Evolutionary conservation across 1,140 invertebrate genomes (phyloP).

Genomic region (Drosophila pandora): DNA sequence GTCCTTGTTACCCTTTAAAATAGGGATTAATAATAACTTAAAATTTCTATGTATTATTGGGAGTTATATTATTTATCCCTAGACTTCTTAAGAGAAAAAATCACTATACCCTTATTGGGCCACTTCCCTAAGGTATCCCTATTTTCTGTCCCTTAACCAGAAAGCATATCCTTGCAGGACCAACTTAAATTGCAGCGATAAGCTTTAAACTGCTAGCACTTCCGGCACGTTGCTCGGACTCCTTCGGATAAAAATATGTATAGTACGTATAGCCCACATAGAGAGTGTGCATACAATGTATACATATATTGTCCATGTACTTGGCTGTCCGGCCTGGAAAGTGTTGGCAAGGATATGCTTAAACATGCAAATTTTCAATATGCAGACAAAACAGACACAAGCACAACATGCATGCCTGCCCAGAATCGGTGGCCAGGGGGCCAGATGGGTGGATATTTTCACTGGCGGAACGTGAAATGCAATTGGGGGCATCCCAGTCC

Average conservation of each 20-base stretch:
- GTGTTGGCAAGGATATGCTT: conserved; percentile 82
- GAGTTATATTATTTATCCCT: too few relatives aligned
- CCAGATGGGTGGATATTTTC: conserved; percentile 45
- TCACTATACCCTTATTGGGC: rapidly evolving
- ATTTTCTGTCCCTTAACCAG: conserved; percentile 11
- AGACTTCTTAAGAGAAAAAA: neutral
- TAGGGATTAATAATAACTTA: too few relatives aligned
- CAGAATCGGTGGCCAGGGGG: conserved; percentile 30
- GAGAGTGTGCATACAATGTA: conserved; percentile 28
- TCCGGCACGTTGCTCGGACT: conserved; percentile 53
- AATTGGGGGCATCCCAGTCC: conserved; percentile 57
- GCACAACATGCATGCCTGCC: conserved; percentile 71
- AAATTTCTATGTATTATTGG: neutral
- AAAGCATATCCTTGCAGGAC: conserved; percentile 48
- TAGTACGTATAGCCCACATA: conserved; percentile 7
- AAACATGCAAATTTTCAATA: conserved; percentile 83
- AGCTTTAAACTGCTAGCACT: conserved; percentile 78
- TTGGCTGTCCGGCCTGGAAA: conserved; percentile 62
- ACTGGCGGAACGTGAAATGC: conserved; percentile 71
- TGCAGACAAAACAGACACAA: conserved; percentile 72
- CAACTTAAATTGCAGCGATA: conserved; percentile 79
- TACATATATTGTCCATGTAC: conserved; percentile 30
- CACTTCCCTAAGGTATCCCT: conserved; percentile 5
- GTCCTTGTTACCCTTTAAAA: conserved; percentile 14
- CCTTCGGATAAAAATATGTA: conserved; percentile 20